Base-by-base conservation (phyloP, 2,797 vertebrate species). In the Pseudomugil tenellus region DNA sequence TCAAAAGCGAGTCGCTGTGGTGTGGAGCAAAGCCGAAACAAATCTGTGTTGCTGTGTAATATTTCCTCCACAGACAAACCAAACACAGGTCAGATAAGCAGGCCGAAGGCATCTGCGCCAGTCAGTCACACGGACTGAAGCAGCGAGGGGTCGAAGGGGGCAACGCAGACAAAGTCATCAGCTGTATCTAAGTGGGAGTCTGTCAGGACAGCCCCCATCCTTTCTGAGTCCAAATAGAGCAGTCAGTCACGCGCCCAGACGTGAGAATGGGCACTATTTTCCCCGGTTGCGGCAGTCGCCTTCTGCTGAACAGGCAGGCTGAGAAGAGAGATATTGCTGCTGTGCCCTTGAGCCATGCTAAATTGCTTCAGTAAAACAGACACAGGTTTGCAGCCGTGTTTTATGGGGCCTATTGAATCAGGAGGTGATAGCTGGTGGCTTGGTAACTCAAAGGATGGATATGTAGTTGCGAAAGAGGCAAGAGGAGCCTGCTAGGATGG, bases 281-380 rank as follows among this genome's bases (percentile, higher is more conserved):
- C 63, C 60, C 48, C 46, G 0, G 65, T 63, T 32, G 70, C 55
- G 13, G 66, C 70, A 32, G 48, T 0, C 0, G 29, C 35, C 70
- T 58, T 63, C 70, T 12, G 70, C 75, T n/a, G 65, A 67, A 26
- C 60, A 35, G 72, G 67, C 61, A 13, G 67, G 63, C 31, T 0
- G 52, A 62, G 62, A 73, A 56, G 64, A 85, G 85, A 84, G 84
- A 77, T 81, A 91, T 84, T 68, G 86, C 85, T 67, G 73, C 83
- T 13, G 84, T 84, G 91, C 91, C 93, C 91, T 90, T 92, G 92
- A 93, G 89, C 86, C 84, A 84, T 46, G 80, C 87, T 80, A 82
- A 91, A 92, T 87, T 85, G 90, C 87, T 83, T 79, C 77, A 83
- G 86, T 91, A 90, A 91, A 92, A 91, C 61, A 90, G 89, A 91